Percentiles rank a stretch among this genome's conserved stretches.
Conservation (phyloP, 2,888 invertebrate species). For the Corbicula japonica region DNA sequence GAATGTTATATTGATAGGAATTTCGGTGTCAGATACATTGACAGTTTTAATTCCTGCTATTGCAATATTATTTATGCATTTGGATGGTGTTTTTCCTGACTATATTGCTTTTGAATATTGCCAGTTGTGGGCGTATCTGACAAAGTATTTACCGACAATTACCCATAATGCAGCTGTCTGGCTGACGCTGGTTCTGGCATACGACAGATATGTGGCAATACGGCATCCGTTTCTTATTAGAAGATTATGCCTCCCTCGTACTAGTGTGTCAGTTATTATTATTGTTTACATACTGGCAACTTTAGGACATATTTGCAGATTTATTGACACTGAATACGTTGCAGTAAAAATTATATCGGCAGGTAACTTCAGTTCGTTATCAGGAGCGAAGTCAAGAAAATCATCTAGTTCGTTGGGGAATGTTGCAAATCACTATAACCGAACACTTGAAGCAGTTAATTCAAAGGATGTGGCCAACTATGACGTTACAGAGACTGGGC, state of each 20-base stretch:
- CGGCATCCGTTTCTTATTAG: slow-evolving; percentile 95
- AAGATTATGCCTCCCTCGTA: slow-evolving; percentile 89
- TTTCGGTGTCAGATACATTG: slow-evolving; percentile 97
- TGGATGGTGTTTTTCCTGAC: slow-evolving; percentile 95
- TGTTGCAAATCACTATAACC: too few relatives aligned
- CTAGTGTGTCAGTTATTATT: slow-evolving; percentile 91
- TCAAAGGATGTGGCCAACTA: background rate
- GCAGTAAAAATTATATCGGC: slow-evolving; percentile 48
- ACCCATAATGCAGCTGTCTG: slow-evolving; percentile 97
- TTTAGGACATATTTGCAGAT: slow-evolving; percentile 93
- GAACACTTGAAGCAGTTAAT: too few relatives aligned
- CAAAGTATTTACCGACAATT: slow-evolving; percentile 82
- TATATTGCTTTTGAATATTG: slow-evolving; percentile 91
- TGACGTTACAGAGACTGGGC: slow-evolving; percentile 83
- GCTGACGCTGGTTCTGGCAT: slow-evolving; percentile 95
- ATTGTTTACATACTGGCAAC: slow-evolving; percentile 93
- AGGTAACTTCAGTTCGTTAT: too few relatives aligned
- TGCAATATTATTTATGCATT: slow-evolving; percentile 95
- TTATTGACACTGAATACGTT: slow-evolving; percentile 92
- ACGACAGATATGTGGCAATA: slow-evolving; percentile 97
- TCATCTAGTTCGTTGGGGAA: too few relatives aligned
- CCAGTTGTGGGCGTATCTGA: slow-evolving; percentile 89
- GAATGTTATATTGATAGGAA: slow-evolving; percentile 95
- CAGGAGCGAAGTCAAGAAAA: too few relatives aligned
- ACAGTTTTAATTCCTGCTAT: slow-evolving; percentile 88